These are phyloP conservation scores for Hoplostethus atlanticus DNA, from an alignment of 2,797 vertebrate species.

Conservation along the genomic window DNA sequence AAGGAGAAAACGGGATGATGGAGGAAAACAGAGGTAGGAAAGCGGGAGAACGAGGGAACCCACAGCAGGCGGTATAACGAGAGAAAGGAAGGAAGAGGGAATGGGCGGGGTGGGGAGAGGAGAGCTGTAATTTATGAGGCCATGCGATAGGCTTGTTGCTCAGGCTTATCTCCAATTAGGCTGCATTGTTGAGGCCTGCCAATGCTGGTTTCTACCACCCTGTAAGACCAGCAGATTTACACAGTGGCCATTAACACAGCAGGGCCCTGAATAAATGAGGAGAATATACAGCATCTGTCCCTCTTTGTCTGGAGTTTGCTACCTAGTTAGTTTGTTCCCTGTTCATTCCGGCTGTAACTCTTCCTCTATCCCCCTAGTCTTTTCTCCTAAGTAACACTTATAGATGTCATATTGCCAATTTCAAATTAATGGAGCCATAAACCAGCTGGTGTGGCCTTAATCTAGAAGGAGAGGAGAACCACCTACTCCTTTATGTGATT, in stretches of 20 bases:
- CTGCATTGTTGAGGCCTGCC: constrained; percentile 79
- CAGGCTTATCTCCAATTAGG: constrained; percentile 86
- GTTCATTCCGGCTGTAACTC: constrained; percentile 40
- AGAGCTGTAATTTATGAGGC: constrained; percentile 79
- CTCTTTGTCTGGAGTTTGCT: constrained; percentile 53
- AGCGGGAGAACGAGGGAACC: constrained; percentile 18
- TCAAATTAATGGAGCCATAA: constrained; percentile 62
- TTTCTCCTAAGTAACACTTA: constrained; percentile 44
- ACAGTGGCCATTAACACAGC: constrained; percentile 78
- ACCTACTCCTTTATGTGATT: constrained; percentile 51
- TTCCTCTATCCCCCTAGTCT: constrained; percentile 15
- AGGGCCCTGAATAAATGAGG: constrained; percentile 76
- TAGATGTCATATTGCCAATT: constrained; percentile 66
- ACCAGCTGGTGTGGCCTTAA: constrained; percentile 66
- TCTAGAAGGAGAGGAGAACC: constrained; percentile 33
- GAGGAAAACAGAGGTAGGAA: constrained; percentile 5
- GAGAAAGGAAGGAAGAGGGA: constrained; percentile 21
- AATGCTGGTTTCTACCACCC: constrained; percentile 72
- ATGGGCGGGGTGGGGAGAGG: constrained; percentile 24
- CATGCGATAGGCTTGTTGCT: constrained; percentile 81
- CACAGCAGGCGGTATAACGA: constrained; percentile 19
- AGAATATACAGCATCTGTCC: constrained; percentile 77
- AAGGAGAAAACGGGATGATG: not conserved
- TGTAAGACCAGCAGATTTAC: constrained; percentile 77
- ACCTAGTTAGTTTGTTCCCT: constrained; percentile 52